A percentile compares a stretch with the other conserved stretches of the same genome.
These are phyloP conservation scores for Paracanthobrama guichenoti DNA, from an alignment of 2,113 vertebrate genomes.

Conservation along the genomic window DNA sequence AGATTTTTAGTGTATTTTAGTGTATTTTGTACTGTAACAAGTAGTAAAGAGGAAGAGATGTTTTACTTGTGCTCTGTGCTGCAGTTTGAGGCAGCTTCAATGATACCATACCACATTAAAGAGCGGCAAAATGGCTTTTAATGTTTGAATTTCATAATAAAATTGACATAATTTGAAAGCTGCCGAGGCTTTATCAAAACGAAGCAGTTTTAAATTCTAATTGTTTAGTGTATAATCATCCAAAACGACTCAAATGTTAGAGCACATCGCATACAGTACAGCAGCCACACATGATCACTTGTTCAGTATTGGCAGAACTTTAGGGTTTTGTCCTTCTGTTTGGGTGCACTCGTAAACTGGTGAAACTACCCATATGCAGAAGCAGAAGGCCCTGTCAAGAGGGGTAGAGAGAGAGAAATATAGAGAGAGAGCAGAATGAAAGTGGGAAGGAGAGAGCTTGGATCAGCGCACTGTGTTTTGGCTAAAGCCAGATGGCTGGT, in stretches of 20 bases:
- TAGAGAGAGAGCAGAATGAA: constrained; percentile 30
- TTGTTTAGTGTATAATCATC: background rate
- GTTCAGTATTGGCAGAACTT: constrained; percentile 37
- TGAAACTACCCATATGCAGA: constrained; percentile 47
- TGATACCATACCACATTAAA: background rate
- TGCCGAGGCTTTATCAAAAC: background rate
- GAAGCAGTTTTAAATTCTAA: background rate
- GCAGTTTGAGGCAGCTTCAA: background rate
- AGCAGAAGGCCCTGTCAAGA: constrained; percentile 43
- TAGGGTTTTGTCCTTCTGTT: constrained; percentile 52
- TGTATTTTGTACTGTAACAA: background rate
- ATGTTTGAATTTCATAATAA: background rate
- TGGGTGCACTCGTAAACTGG: constrained; percentile 41
- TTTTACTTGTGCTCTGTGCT: background rate
- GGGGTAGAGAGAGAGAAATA: constrained; percentile 40
- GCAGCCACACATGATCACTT: constrained; percentile 16
- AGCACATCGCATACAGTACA: background rate
- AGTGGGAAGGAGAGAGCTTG: constrained; percentile 18
- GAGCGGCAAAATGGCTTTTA: background rate
- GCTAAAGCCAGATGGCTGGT: constrained; percentile 69
- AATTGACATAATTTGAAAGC: background rate
- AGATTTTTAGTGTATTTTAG: too few relatives aligned
- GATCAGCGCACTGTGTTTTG: constrained; percentile 59
- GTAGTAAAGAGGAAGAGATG: background rate
- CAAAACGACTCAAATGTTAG: background rate